Evolutionary conservation across 2,797 vertebrate species (phyloP).

Genomic region (Phoebastria nigripes): DNA sequence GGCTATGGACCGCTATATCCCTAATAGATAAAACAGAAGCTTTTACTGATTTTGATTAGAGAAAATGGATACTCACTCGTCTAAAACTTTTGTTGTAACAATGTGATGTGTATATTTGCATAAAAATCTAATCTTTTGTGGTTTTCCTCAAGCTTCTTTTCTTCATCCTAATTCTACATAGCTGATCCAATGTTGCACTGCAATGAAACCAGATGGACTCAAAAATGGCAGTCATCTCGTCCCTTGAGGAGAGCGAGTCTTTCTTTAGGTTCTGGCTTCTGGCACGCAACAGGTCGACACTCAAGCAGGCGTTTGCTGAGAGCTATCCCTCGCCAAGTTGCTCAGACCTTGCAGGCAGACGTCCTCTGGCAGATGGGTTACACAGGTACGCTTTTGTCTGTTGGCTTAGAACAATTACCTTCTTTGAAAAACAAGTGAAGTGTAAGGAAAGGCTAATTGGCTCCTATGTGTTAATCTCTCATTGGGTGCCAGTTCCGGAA

Average conservation of each 20-base stretch:
- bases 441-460: background rate
- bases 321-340: slow-evolving; percentile 95
- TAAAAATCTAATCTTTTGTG: background rate
- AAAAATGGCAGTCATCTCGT: slow-evolving; percentile 95
- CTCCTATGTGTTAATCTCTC: background rate
- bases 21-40: background rate
- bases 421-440: background rate
- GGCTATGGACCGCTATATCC: background rate
- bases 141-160: background rate
- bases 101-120: background rate
- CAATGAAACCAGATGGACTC: slow-evolving; percentile 88
- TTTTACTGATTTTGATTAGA: background rate
- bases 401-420: background rate
- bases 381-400: slow-evolving; percentile 78
- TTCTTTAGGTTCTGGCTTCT: slow-evolving; percentile 92
- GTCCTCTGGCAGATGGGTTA: slow-evolving; percentile 98
- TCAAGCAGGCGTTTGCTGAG: slow-evolving; percentile 91
- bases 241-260: slow-evolving; percentile 90
- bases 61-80: accelerated
- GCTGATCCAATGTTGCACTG: slow-evolving; percentile 81
- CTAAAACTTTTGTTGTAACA: background rate
- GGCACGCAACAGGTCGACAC: slow-evolving; percentile 96
- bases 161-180: background rate
- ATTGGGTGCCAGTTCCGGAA: background rate
- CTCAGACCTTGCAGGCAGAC: slow-evolving; percentile 96